A percentile compares a stretch with the other conserved stretches of the same genome.
phyloP scores from a whole-genome alignment of 92 coral and sea anemone species.

The Epizoanthus stellaris region DNA sequence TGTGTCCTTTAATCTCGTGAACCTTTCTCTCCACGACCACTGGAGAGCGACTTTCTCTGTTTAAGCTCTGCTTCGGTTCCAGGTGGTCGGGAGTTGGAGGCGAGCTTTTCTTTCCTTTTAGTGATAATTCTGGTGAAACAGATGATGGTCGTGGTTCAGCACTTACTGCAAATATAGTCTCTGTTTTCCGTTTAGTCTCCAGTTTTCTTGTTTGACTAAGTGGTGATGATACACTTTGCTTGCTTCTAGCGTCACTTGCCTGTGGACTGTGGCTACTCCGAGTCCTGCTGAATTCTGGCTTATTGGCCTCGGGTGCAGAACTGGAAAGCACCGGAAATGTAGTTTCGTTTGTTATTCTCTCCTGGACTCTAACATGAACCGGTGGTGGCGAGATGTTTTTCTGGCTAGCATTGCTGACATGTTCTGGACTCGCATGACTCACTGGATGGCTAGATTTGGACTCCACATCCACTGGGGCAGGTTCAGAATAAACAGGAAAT shows the following conservation, averaged over 20 bases:
- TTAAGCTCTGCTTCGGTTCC: neutral
- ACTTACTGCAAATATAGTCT: slow-evolving; percentile 46
- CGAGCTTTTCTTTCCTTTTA: neutral
- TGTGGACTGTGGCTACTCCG: slow-evolving; percentile 22
- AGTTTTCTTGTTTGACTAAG: neutral
- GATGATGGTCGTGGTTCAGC: slow-evolving; percentile 1
- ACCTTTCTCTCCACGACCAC: slow-evolving; percentile 21
- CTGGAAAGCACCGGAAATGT: too few relatives aligned
- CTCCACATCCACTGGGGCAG: neutral
- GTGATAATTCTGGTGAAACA: neutral
- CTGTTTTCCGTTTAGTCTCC: neutral
- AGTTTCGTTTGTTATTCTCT: too few relatives aligned
- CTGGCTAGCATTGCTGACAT: neutral
- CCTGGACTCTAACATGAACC: too few relatives aligned
- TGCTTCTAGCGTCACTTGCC: neutral
- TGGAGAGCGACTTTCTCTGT: slow-evolving; percentile 16
- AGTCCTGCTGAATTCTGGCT: neutral
- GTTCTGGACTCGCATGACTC: neutral
- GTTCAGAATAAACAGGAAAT: neutral
- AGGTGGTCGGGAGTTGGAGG: neutral
- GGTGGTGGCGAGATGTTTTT: too few relatives aligned
- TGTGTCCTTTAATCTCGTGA: slow-evolving; percentile 25
- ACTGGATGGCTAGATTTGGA: too few relatives aligned
- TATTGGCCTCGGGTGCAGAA: neutral
- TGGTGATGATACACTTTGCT: neutral